These are phyloP conservation scores for Conistra vaccinii DNA, from an alignment of 2,888 invertebrate genomes.

Conservation along the genomic window DNA sequence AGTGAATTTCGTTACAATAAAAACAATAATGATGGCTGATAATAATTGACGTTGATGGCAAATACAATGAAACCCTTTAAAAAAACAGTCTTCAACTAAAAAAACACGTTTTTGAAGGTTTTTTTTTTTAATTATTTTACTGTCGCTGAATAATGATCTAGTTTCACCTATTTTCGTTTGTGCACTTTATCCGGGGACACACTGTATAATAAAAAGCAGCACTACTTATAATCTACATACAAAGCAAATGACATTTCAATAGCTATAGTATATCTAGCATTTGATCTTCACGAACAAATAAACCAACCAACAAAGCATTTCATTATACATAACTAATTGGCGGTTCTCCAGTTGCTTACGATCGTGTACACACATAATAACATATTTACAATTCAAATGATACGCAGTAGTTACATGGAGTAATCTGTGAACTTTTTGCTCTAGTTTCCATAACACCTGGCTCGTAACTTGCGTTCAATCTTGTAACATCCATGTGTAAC, in stretches of 20 bases:
- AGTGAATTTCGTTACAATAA: no score
- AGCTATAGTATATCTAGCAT: neutral
- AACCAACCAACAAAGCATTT: conserved; percentile 20
- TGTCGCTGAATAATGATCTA: no score
- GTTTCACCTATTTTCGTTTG: no score
- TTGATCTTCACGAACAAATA: conserved; percentile 15
- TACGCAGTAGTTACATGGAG: conserved; percentile 58
- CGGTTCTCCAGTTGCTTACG: conserved; percentile 49
- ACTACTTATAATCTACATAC: neutral
- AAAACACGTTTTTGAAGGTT: no score
- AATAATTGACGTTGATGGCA: no score
- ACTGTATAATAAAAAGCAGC: neutral
- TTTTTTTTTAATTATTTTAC: no score
- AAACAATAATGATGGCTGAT: no score
- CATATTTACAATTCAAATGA: conserved; percentile 62
- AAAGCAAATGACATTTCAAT: conserved; percentile 1
- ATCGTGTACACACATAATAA: conserved; percentile 45
- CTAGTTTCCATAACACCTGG: conserved; percentile 63
- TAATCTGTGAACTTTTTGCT: conserved; percentile 72
- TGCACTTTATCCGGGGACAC: no score
- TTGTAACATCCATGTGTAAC: conserved; percentile 38
- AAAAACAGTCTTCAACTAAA: no score
- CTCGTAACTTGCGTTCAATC: conserved; percentile 27
- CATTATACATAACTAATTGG: conserved; percentile 43
- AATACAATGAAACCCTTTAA: no score